A percentile compares a stretch with the other conserved stretches of the same genome.
These are phyloP conservation scores for Agrypnus murinus DNA, from an alignment of 2,888 invertebrate species.

Conservation along the genomic window DNA sequence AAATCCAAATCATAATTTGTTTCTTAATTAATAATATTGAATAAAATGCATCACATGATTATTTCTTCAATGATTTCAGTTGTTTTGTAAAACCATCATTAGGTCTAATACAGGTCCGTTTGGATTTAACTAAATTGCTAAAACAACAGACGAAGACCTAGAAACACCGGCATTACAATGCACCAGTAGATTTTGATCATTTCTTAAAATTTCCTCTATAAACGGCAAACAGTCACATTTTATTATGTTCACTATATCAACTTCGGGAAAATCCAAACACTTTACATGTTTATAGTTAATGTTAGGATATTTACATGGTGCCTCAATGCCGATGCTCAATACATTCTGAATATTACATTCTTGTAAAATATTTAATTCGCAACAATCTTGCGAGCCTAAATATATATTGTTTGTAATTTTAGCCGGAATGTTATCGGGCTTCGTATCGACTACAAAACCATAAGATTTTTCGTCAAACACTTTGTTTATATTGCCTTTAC, in stretches of 20 bases:
- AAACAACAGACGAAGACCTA: slow-evolving; percentile 84
- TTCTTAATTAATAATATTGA: too few relatives aligned
- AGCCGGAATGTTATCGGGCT: slow-evolving; percentile 85
- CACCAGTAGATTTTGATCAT: slow-evolving; percentile 76
- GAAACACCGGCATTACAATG: slow-evolving; percentile 97
- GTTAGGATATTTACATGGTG: slow-evolving; percentile 68
- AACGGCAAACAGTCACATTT: slow-evolving; percentile 75
- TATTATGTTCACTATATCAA: slow-evolving; percentile 74
- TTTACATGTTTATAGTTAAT: slow-evolving; percentile 77
- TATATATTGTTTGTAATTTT: slow-evolving; percentile 79
- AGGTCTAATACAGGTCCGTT: slow-evolving; percentile 82
- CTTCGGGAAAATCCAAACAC: slow-evolving; percentile 85
- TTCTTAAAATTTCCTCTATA: slow-evolving; percentile 75
- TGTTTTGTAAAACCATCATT: slow-evolving; percentile 88
- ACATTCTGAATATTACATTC: slow-evolving; percentile 80
- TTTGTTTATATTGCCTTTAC: slow-evolving; percentile 61
- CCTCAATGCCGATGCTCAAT: slow-evolving; percentile 83
- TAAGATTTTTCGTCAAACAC: slow-evolving; percentile 56
- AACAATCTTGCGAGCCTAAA: slow-evolving; percentile 92
- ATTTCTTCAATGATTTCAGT: slow-evolving; percentile 65
- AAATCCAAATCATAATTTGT: too few relatives aligned
- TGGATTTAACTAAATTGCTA: slow-evolving; percentile 81
- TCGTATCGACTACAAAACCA: slow-evolving; percentile 88
- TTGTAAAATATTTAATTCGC: slow-evolving; percentile 75
- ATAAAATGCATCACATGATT: not conserved